phyloP scores from a whole-genome alignment of 1,140 invertebrate genomes.

The Leptinotarsa lineolata region DNA sequence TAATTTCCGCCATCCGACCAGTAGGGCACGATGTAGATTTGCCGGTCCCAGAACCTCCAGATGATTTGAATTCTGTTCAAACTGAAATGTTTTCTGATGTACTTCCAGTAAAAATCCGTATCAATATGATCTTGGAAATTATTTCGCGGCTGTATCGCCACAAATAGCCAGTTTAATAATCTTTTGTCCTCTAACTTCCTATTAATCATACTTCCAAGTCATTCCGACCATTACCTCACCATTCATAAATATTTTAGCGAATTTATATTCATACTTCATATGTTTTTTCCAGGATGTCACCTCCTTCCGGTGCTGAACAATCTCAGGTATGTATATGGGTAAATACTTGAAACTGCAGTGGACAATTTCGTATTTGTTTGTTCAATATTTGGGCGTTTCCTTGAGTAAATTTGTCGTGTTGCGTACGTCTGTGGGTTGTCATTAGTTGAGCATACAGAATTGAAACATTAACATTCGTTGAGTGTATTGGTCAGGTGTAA shows the following conservation, averaged over 20 bases:
- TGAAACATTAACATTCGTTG: too few relatives aligned
- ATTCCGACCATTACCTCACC: conserved; percentile 7
- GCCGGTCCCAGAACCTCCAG: too few relatives aligned
- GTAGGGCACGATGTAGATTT: too few relatives aligned
- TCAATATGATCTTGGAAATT: too few relatives aligned
- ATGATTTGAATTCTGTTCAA: too few relatives aligned
- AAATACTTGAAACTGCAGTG: conserved; percentile 15
- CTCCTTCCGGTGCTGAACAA: conserved; percentile 79
- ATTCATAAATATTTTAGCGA: neutral
- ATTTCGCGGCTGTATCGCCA: too few relatives aligned
- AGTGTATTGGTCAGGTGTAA: too few relatives aligned
- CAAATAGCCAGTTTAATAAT: neutral
- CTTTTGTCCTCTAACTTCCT: conserved; percentile 1
- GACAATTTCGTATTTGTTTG: conserved; percentile 6
- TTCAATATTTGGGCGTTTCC: conserved; percentile 21
- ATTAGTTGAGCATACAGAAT: too few relatives aligned
- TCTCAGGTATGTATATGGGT: conserved; percentile 67
- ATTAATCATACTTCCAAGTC: neutral
- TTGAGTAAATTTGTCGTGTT: conserved; percentile 8
- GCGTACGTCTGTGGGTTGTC: too few relatives aligned
- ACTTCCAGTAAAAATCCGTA: neutral
- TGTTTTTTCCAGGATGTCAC: conserved; percentile 72
- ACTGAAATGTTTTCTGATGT: too few relatives aligned
- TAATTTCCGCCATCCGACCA: too few relatives aligned
- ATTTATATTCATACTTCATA: conserved; percentile 30